phyloP scores from a whole-genome alignment of 2,797 vertebrate species.

The Meda fulgida region DNA sequence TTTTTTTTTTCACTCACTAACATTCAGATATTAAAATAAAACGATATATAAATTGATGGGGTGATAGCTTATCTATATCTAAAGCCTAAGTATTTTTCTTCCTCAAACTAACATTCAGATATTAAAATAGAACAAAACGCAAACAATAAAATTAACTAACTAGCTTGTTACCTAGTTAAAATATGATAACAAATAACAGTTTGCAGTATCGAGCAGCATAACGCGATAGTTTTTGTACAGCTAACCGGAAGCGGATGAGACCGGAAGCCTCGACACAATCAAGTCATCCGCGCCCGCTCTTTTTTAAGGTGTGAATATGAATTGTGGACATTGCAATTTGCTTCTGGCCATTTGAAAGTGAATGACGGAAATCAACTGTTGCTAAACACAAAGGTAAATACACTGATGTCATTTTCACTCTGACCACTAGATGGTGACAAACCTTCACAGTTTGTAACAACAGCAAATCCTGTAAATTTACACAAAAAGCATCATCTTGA shows the following conservation, averaged over 20 bases:
- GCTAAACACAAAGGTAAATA: background rate
- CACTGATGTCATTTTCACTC: background rate
- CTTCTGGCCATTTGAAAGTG: background rate
- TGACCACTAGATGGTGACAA: constrained; percentile 29
- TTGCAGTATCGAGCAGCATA: background rate
- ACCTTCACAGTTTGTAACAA: background rate
- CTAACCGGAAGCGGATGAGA: background rate
- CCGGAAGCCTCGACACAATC: background rate
- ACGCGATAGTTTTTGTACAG: background rate
- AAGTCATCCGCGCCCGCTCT: background rate
- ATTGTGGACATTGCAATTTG: background rate
- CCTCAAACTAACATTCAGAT: background rate
- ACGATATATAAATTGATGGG: too few species aligned
- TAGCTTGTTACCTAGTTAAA: too few species aligned
- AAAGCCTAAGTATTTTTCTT: background rate
- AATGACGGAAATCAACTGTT: background rate
- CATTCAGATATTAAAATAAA: too few species aligned
- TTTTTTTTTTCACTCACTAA: too few species aligned
- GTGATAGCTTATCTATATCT: too few species aligned
- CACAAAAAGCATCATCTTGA: background rate
- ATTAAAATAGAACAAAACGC: background rate
- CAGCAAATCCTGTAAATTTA: background rate
- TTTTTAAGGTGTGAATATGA: background rate
- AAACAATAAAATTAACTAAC: background rate
- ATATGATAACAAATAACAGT: background rate